Conservation (phyloP, 1,140 invertebrate species). For the Pollicipes pollicipes region DNA sequence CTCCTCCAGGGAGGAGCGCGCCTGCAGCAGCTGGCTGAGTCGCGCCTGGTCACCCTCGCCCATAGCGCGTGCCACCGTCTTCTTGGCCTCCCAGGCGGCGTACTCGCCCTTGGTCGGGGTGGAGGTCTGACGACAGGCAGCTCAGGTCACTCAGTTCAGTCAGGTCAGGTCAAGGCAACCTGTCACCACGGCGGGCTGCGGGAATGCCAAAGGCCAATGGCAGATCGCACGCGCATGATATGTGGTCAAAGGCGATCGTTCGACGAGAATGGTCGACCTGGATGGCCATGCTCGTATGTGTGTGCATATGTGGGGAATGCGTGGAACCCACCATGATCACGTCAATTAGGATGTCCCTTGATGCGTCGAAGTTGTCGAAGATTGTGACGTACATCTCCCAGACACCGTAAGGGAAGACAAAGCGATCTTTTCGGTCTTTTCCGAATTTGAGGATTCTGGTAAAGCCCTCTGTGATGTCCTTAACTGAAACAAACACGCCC, state of each 20-base stretch:
- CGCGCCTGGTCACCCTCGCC: slow-evolving; percentile 12
- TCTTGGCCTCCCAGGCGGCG: slow-evolving; percentile 4
- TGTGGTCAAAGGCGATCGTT: not conserved
- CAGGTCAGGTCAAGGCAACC: too few species aligned
- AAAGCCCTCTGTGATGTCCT: not conserved
- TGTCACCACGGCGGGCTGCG: too few species aligned
- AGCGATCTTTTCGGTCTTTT: slow-evolving; percentile 2
- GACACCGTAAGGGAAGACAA: slow-evolving; percentile 5
- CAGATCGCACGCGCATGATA: not conserved
- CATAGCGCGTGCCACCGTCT: slow-evolving; percentile 10
- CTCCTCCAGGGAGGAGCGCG: slow-evolving; percentile 13
- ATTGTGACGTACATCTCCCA: slow-evolving; percentile 5
- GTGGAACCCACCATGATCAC: not conserved
- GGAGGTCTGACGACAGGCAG: slow-evolving; percentile 5
- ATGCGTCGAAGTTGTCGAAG: slow-evolving; percentile 6
- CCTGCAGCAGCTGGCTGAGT: slow-evolving; percentile 13
- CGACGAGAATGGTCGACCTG: too few species aligned
- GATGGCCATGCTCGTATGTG: too few species aligned
- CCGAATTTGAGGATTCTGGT: slow-evolving; percentile 7
- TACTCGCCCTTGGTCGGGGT: slow-evolving; percentile 4
- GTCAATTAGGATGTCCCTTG: not conserved
- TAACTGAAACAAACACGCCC: not conserved
- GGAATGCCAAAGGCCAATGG: not conserved
- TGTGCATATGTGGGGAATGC: not conserved
- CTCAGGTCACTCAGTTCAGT: not conserved